These are phyloP conservation scores for Ephialtes manifestator DNA, from an alignment of 2,888 invertebrate genomes.

Conservation along the genomic window DNA sequence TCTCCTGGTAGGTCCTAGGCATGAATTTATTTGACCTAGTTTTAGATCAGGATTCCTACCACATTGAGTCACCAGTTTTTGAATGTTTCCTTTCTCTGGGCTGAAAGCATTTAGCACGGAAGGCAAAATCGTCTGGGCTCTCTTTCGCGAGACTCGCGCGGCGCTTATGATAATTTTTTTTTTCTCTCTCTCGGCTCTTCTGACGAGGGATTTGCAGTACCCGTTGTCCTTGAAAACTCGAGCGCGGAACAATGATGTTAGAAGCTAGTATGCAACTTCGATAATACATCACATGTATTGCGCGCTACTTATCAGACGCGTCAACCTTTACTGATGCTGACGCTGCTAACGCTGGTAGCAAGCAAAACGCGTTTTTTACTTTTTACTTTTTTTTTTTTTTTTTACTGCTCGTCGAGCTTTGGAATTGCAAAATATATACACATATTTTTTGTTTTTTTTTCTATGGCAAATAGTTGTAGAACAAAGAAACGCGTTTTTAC, in stretches of 20 bases:
- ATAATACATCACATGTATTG: slow-evolving; percentile 61
- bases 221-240: slow-evolving; percentile 72
- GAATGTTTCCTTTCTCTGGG: slow-evolving; percentile 64
- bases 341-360: not conserved
- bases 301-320: slow-evolving; percentile 31
- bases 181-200: slow-evolving; percentile 47
- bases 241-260: slow-evolving; percentile 72
- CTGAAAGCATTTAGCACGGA: slow-evolving; percentile 66
- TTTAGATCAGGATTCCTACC: slow-evolving; percentile 71
- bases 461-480: no score
- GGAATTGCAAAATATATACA: no score
- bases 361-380: slow-evolving; percentile 36
- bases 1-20: slow-evolving; percentile 73
- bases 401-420: not conserved
- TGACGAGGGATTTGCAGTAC: slow-evolving; percentile 70
- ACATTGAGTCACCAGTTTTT: slow-evolving; percentile 68
- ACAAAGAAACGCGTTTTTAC: slow-evolving; percentile 44
- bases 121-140: slow-evolving; percentile 62
- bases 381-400: no score
- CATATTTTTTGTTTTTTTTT: no score
- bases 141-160: slow-evolving; percentile 39
- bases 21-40: slow-evolving; percentile 75
- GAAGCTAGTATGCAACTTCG: slow-evolving; percentile 68
- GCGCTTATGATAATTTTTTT: slow-evolving; percentile 62
- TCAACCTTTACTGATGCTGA: slow-evolving; percentile 13